These are phyloP conservation scores for Bolinopsis microptera DNA, from an alignment of 37 sponge, comb jelly and placozoan species.

Conservation along the genomic window DNA sequence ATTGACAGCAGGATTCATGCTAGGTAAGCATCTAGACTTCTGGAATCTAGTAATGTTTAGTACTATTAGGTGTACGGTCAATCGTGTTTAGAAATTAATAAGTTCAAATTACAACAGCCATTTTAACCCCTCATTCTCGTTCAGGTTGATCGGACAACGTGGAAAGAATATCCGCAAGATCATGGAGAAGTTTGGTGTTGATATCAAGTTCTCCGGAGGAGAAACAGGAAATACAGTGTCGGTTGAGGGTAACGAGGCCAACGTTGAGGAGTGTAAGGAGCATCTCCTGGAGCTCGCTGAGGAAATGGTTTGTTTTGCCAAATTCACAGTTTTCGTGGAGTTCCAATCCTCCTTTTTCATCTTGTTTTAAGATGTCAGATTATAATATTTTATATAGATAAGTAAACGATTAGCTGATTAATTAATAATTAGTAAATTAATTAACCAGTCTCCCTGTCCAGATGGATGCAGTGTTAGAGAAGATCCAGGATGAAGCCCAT, in stretches of 20 bases:
- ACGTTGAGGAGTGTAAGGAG: constrained; percentile 86
- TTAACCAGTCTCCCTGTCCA: background rate
- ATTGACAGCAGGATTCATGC: constrained; percentile 82
- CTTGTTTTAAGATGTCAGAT: too few species aligned
- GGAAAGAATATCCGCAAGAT: constrained; percentile 85
- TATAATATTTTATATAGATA: background rate
- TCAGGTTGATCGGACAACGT: constrained; percentile 80
- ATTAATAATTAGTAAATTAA: background rate
- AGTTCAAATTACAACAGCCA: too few species aligned
- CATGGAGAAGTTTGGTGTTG: constrained; percentile 83
- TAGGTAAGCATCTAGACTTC: too few species aligned
- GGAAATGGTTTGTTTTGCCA: constrained; percentile 79
- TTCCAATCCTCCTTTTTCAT: too few species aligned
- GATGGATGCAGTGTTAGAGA: constrained; percentile 20
- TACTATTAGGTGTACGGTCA: too few species aligned
- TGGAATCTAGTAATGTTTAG: too few species aligned
- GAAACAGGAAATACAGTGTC: constrained; percentile 71
- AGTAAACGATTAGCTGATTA: background rate
- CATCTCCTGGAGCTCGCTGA: constrained; percentile 78
- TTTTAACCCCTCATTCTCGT: too few species aligned
- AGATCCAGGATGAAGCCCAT: background rate
- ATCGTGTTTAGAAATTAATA: too few species aligned
- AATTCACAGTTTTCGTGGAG: too few species aligned
- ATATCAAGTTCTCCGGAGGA: constrained; percentile 82
- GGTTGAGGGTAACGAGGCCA: constrained; percentile 81